Conservation (phyloP, 2,113 vertebrate species). For the Siniperca chuatsi region DNA sequence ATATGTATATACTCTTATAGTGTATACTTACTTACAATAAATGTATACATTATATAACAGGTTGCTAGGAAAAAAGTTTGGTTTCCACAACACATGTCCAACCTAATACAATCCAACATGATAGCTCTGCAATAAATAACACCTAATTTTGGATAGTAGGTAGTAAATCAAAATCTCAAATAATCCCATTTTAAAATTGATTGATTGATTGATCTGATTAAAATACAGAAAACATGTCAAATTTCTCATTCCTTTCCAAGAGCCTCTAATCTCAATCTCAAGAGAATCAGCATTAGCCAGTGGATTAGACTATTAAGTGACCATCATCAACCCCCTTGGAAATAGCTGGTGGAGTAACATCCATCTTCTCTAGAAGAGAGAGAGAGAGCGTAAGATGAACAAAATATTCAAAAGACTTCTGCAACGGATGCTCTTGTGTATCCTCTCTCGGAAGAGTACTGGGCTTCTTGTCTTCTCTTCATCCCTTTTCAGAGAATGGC, state of each 20-base stretch:
- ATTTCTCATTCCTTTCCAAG: constrained; percentile 20
- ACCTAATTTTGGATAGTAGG: not conserved
- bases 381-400: constrained; percentile 16
- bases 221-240: not conserved
- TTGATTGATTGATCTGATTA: not conserved
- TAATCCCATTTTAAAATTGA: not conserved
- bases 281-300: constrained; percentile 41
- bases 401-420: constrained; percentile 23
- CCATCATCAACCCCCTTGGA: constrained; percentile 34
- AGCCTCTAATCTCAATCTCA: constrained; percentile 36
- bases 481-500: not conserved
- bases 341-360: constrained; percentile 34
- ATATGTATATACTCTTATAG: too few relatives aligned
- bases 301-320: constrained; percentile 52
- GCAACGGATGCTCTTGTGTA: not conserved
- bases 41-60: too few relatives aligned
- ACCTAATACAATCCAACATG: not conserved
- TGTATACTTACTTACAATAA: not conserved
- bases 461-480: not conserved
- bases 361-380: constrained; percentile 19
- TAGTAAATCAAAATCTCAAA: not conserved
- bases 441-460: not conserved
- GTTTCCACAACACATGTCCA: not conserved
- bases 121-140: not conserved
- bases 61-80: not conserved